Evolutionary conservation across 2,113 vertebrate genomes (phyloP).

Genomic region (Cryptoleucopteryx plumbea): DNA sequence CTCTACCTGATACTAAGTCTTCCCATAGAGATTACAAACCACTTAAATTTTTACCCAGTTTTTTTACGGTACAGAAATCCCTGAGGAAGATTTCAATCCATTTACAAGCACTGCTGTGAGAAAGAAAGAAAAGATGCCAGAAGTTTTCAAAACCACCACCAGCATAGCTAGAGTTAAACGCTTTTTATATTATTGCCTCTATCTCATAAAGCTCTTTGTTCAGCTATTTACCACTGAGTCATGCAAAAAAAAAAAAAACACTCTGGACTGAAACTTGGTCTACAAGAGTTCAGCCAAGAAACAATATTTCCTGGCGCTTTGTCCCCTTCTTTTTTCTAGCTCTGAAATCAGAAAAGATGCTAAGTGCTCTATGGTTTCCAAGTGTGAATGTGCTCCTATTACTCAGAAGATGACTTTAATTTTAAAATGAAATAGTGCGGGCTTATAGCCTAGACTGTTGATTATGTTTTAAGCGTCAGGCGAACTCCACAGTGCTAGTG

Average conservation of each 20-base stretch:
- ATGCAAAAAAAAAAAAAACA: not conserved
- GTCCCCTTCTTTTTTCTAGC: not conserved
- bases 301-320: not conserved
- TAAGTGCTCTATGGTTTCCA: not conserved
- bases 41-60: conserved; percentile 38
- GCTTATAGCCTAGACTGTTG: not conserved
- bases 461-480: not conserved
- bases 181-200: not conserved
- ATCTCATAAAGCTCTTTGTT: not conserved
- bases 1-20: conserved; percentile 21
- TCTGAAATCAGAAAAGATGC: not conserved
- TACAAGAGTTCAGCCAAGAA: not conserved
- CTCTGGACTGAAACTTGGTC: not conserved
- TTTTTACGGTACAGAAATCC: conserved; percentile 9
- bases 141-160: not conserved
- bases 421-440: not conserved
- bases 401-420: not conserved
- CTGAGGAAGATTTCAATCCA: not conserved
- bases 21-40: conserved; percentile 29
- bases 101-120: not conserved
- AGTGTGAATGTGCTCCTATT: not conserved
- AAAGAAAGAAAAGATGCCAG: not conserved
- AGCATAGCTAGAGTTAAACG: conserved; percentile 16
- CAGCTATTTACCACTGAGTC: not conserved
- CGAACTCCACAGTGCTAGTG: accelerated